Evolutionary conservation across 2,113 vertebrate species (phyloP), one percentile per base, ranked within the genome.

Genomic region (Tichodroma muraria): DNA sequence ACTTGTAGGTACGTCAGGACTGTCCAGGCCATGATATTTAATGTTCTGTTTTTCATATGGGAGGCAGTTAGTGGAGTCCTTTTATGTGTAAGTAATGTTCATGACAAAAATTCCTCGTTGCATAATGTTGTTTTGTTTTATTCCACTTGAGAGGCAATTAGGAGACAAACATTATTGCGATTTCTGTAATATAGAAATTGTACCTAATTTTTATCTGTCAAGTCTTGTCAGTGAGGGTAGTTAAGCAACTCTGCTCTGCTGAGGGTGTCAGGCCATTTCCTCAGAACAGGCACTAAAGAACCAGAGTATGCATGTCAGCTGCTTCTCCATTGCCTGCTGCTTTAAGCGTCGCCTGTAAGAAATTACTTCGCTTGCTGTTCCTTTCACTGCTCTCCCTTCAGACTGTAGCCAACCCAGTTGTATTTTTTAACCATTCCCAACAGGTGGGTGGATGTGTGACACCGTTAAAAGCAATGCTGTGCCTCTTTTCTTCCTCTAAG

Each of bases 401-500:
- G 85, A 87, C 82, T 76, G 78, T 66, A 57, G 89, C 66, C 78
- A 89, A 75, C 80, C 80, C 83, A 28, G 71, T 11, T 59, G 45
- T 10, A 18, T 38, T 90, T 96, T 91, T 95, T 50, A 93, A 77
- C 95, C 78, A 71, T 93, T 96, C 92, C 92, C 65, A 93, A 87
- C 85, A 91, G 81, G 75, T 92, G 63, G 70, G 65, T 76, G 47
- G 40, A 90, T 56, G 47, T 31, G 47, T 4, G 3, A 35, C 65
- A 37, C 50, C 56, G 92, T 90, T 79, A 59, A 88, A 91, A 94
- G 86, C 64, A 93, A 78, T 80, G 77, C 37, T n/a, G 30, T 37
- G 42, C 85, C 65, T 89, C 56, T 93, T 95, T 93, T 79, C 90
- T 73, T 76, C 63, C 95, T 93, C 70, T 77, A 53, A 81, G 89